These are phyloP conservation scores for Caiman crocodilus DNA, from an alignment of 2,797 vertebrate species.

Conservation along the genomic window DNA sequence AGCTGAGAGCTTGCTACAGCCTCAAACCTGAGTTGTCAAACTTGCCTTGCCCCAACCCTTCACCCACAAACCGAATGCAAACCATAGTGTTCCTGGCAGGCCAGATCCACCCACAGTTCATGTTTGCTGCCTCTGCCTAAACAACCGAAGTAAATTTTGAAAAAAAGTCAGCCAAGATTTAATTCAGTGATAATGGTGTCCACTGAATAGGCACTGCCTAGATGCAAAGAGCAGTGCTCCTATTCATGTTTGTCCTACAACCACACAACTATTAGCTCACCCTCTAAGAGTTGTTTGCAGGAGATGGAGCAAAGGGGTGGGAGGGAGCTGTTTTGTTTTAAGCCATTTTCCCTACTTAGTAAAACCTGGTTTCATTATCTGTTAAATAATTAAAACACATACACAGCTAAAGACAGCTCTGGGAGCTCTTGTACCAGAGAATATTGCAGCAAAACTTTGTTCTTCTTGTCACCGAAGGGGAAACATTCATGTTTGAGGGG, in stretches of 20 bases:
- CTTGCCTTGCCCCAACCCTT: too few relatives aligned
- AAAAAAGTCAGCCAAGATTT: neutral
- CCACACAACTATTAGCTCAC: rapidly evolving
- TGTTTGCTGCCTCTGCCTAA: too few relatives aligned
- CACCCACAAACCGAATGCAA: too few relatives aligned
- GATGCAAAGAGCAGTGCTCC: neutral
- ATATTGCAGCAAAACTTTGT: neutral
- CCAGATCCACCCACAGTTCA: too few relatives aligned
- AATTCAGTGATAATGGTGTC: rapidly evolving
- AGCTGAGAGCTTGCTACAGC: neutral
- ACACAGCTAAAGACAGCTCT: neutral
- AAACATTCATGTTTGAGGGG: neutral
- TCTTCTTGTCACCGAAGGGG: neutral
- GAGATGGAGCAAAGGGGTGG: too few relatives aligned
- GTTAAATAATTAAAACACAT: rapidly evolving
- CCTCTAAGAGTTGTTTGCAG: too few relatives aligned
- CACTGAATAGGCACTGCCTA: neutral
- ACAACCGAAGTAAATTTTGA: rapidly evolving
- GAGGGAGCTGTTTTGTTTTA: neutral
- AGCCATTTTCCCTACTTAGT: neutral
- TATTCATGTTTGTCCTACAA: neutral
- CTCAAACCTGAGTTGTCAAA: too few relatives aligned
- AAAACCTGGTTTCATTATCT: neutral
- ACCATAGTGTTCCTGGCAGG: too few relatives aligned
- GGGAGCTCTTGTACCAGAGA: neutral